A percentile compares a stretch with the other conserved stretches of the same genome.
Evolutionary conservation across 2,113 vertebrate species (phyloP).

Genomic region (Manacus vitellinus): DNA sequence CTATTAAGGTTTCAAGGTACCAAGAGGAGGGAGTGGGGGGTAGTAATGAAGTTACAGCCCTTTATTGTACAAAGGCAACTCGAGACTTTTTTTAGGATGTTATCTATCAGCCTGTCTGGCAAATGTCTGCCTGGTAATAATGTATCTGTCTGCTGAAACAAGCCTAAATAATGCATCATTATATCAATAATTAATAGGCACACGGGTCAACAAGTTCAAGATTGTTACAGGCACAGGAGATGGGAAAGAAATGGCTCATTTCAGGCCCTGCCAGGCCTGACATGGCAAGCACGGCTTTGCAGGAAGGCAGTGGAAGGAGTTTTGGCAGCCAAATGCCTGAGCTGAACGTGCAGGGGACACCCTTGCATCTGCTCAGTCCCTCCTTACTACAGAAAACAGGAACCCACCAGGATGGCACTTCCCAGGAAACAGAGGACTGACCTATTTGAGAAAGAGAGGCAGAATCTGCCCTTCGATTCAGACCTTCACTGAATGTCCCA

Average conservation of each 20-base stretch:
- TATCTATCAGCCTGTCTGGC: conserved; percentile 67
- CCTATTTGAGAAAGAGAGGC: neutral
- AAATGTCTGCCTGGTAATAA: conserved; percentile 64
- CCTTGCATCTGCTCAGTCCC: neutral
- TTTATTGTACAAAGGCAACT: conserved; percentile 17
- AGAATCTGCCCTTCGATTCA: neutral
- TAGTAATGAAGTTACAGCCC: conserved; percentile 31
- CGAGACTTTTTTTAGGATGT: conserved; percentile 54
- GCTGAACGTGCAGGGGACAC: fast-evolving
- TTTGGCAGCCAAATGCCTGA: neutral
- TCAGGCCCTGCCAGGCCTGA: neutral
- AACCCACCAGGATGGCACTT: neutral
- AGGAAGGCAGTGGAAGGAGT: neutral
- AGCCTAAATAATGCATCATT: conserved; percentile 68
- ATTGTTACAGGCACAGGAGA: conserved; percentile 1
- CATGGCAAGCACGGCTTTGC: neutral
- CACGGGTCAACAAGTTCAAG: conserved; percentile 63
- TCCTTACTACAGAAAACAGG: neutral
- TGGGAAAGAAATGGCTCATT: neutral
- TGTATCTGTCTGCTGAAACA: conserved; percentile 55
- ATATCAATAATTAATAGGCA: conserved; percentile 68
- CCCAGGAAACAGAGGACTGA: neutral
- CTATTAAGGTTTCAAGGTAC: neutral
- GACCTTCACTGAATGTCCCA: neutral
- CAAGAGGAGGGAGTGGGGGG: neutral